These are phyloP conservation scores for Drosophila siamana DNA, from an alignment of 2,888 invertebrate genomes.

Conservation along the genomic window DNA sequence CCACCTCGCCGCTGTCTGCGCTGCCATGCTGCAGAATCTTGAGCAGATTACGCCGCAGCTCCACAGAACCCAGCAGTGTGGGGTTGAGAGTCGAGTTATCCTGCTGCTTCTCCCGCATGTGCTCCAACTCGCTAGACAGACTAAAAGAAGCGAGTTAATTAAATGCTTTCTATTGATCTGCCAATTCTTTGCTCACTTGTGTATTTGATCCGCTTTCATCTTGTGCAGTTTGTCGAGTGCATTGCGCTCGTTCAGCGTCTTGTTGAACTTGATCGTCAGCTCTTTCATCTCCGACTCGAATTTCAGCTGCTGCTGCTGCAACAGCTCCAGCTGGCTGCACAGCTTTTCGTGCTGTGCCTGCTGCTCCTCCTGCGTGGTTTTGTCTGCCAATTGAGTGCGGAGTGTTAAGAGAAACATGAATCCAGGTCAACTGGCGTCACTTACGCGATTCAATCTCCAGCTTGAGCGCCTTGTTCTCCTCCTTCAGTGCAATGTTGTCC, in stretches of 20 bases:
- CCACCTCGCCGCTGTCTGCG: slow-evolving; percentile 59
- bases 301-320: slow-evolving; percentile 71
- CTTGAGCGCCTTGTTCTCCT: slow-evolving; percentile 84
- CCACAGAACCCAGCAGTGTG: slow-evolving; percentile 67
- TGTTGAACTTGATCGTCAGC: slow-evolving; percentile 73
- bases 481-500: slow-evolving; percentile 84
- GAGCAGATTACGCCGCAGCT: slow-evolving; percentile 82
- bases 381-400: slow-evolving; percentile 69
- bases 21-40: slow-evolving; percentile 82
- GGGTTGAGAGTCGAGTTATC: slow-evolving; percentile 14
- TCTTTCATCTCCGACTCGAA: slow-evolving; percentile 81
- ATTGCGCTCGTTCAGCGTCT: slow-evolving; percentile 79
- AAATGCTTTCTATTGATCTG: too few relatives aligned
- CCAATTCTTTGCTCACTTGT: slow-evolving; percentile 57
- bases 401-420: background rate
- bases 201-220: slow-evolving; percentile 83
- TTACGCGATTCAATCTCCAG: slow-evolving; percentile 83
- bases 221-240: slow-evolving; percentile 83
- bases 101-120: slow-evolving; percentile 73
- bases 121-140: slow-evolving; percentile 68
- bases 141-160: slow-evolving; percentile 18
- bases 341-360: slow-evolving; percentile 80
- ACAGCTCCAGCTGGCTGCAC: slow-evolving; percentile 68
- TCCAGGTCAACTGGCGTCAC: slow-evolving; percentile 25
- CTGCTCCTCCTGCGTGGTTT: slow-evolving; percentile 79